These are phyloP conservation scores for Nomia melanderi DNA, from an alignment of 1,140 invertebrate species.

Conservation along the genomic window DNA sequence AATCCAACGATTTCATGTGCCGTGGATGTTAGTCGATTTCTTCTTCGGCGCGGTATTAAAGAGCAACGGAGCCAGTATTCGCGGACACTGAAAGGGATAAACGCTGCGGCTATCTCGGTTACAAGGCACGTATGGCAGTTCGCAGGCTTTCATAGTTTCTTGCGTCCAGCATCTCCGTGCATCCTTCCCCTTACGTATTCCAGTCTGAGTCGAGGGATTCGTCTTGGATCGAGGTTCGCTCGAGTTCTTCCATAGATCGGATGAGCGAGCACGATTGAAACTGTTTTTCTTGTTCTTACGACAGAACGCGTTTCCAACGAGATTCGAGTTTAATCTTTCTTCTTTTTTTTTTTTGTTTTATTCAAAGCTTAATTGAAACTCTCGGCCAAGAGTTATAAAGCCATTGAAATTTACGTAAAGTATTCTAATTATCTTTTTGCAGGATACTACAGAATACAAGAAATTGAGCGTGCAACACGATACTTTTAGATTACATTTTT, in stretches of 20 bases:
- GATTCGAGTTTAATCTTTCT: too few relatives aligned
- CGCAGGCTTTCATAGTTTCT: slow-evolving; percentile 64
- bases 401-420: too few relatives aligned
- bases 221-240: slow-evolving; percentile 22
- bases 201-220: slow-evolving; percentile 31
- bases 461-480: too few relatives aligned
- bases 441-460: too few relatives aligned
- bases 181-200: slow-evolving; percentile 56
- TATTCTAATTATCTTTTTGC: too few relatives aligned
- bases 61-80: slow-evolving; percentile 26
- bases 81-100: slow-evolving; percentile 49
- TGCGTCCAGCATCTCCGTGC: slow-evolving; percentile 56
- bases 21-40: slow-evolving; percentile 21
- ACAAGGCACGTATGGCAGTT: slow-evolving; percentile 71
- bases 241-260: slow-evolving; percentile 17
- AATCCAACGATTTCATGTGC: slow-evolving; percentile 6
- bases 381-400: too few relatives aligned
- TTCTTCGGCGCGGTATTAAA: slow-evolving; percentile 27
- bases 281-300: neutral
- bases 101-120: slow-evolving; percentile 65
- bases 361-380: too few relatives aligned
- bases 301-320: too few relatives aligned
- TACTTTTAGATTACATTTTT: too few relatives aligned
- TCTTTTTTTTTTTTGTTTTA: too few relatives aligned
- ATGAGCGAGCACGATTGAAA: slow-evolving; percentile 16